Evolutionary conservation across 2,888 invertebrate genomes (phyloP).

Genomic region (Brachyptera putata): DNA sequence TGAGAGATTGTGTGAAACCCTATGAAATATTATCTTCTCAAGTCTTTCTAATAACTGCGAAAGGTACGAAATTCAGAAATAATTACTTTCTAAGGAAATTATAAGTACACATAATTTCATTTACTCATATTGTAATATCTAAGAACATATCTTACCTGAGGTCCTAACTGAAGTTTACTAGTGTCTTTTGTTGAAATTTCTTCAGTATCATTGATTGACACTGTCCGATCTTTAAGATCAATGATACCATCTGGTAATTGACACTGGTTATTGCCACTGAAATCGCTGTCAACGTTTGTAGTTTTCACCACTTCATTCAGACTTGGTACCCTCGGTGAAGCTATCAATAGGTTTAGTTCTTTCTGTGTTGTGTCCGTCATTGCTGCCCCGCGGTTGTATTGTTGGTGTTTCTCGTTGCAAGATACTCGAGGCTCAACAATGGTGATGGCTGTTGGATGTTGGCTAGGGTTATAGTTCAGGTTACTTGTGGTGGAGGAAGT

Average conservation of each 20-base stretch:
- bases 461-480: neutral
- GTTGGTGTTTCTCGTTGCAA: conserved; percentile 31
- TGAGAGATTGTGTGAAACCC: too few relatives aligned
- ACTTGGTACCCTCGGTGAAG: conserved; percentile 35
- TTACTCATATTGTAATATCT: too few relatives aligned
- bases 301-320: conserved; percentile 53
- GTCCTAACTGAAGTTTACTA: conserved; percentile 58
- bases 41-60: too few relatives aligned
- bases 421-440: neutral
- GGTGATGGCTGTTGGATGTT: neutral
- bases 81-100: too few relatives aligned
- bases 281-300: too few relatives aligned
- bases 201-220: conserved; percentile 54
- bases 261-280: too few relatives aligned
- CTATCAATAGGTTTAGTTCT: conserved; percentile 37
- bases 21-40: too few relatives aligned
- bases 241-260: too few relatives aligned
- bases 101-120: too few relatives aligned
- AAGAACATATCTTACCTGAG: conserved; percentile 56
- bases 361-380: conserved; percentile 35
- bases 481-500: neutral
- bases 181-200: conserved; percentile 51
- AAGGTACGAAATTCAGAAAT: too few relatives aligned
- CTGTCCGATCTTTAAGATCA: conserved; percentile 46
- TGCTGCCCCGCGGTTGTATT: conserved; percentile 31